These are phyloP conservation scores for Stomatorhinus walkeri DNA, from an alignment of 2,797 vertebrate species.

Conservation along the genomic window DNA sequence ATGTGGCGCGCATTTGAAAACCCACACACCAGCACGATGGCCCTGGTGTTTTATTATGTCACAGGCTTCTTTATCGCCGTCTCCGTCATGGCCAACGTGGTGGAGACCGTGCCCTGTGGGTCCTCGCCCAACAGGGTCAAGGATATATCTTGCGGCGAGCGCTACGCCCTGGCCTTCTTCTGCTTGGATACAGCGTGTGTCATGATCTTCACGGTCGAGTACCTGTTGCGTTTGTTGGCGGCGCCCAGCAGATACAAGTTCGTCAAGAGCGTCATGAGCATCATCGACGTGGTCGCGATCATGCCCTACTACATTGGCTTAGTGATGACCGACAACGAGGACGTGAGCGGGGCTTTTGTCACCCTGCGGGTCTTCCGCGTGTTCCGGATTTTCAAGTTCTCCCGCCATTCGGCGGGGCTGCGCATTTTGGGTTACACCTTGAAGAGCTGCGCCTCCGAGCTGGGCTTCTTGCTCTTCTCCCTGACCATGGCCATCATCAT, in stretches of 20 bases:
- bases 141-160: constrained; percentile 81
- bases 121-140: constrained; percentile 53
- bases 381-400: constrained; percentile 98
- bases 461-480: constrained; percentile 86
- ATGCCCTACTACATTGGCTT: constrained; percentile 95
- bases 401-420: constrained; percentile 90
- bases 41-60: constrained; percentile 94
- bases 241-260: constrained; percentile 90
- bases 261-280: constrained; percentile 87
- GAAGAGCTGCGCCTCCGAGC: constrained; percentile 82
- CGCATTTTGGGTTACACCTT: constrained; percentile 86
- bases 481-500: constrained; percentile 92
- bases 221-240: constrained; percentile 79
- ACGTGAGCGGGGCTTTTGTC: constrained; percentile 94
- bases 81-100: constrained; percentile 90
- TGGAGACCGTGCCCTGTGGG: constrained; percentile 88
- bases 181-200: constrained; percentile 96
- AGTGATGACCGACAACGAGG: constrained; percentile 94
- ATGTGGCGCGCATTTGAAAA: constrained; percentile 97
- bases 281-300: constrained; percentile 96
- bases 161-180: constrained; percentile 88
- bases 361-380: constrained; percentile 91
- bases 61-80: constrained; percentile 96
- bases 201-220: constrained; percentile 95
- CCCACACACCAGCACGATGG: constrained; percentile 90